A percentile compares a stretch with the other conserved stretches of the same genome.
Evolutionary conservation across 2,113 vertebrate genomes (phyloP).

Genomic region (Lophotis ruficrista): DNA sequence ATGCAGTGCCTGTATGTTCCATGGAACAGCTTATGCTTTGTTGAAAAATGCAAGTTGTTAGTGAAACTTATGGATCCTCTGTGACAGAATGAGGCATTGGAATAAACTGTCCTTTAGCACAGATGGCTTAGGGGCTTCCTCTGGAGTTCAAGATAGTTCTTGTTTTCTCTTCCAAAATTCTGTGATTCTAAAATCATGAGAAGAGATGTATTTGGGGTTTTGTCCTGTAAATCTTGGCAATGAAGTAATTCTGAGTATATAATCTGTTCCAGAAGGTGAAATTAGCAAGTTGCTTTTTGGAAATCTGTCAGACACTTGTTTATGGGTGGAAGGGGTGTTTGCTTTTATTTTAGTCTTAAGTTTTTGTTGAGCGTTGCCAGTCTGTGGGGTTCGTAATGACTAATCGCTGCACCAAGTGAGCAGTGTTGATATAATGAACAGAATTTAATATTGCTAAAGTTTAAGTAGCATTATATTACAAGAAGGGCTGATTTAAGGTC

Average conservation of each 20-base stretch:
- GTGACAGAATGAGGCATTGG: background rate
- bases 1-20: background rate
- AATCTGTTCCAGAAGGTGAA: background rate
- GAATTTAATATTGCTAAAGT: background rate
- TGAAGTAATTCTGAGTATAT: background rate
- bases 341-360: background rate
- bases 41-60: background rate
- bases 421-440: background rate
- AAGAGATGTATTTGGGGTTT: background rate
- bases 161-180: background rate
- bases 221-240: background rate
- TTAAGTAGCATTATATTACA: background rate
- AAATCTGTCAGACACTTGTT: background rate
- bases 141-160: background rate
- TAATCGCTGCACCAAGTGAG: background rate
- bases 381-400: background rate
- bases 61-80: background rate
- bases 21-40: background rate
- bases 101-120: background rate
- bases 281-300: fast-evolving
- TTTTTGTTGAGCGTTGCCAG: background rate
- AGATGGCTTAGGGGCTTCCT: background rate
- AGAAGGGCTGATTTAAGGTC: background rate
- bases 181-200: background rate
- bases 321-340: background rate